These are phyloP conservation scores for Miltochrista miniata DNA, from an alignment of 2,888 invertebrate species.

Conservation along the genomic window DNA sequence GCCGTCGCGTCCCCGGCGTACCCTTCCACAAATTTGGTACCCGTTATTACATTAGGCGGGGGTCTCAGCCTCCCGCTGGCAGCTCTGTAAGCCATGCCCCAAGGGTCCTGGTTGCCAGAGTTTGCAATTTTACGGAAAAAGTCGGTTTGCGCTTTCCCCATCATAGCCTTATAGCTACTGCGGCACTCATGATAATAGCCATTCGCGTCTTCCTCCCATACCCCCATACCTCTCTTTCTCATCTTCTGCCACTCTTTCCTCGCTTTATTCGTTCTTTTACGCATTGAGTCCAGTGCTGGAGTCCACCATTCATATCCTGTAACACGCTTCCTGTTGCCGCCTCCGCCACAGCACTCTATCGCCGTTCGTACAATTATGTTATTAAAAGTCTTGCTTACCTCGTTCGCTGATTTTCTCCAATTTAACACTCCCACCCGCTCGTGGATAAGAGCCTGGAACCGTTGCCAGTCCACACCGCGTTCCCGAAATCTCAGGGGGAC, in stretches of 20 bases:
- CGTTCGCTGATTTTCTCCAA: too few relatives aligned
- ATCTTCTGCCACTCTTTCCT: conserved; percentile 6
- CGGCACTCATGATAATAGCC: neutral
- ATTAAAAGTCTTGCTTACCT: conserved; percentile 6
- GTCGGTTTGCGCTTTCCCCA: neutral
- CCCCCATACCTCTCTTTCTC: neutral
- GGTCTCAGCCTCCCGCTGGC: conserved; percentile 12
- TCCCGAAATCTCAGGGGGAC: neutral
- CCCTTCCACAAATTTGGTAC: conserved; percentile 10
- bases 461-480: neutral
- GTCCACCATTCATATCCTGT: conserved; percentile 17
- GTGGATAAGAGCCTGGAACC: neutral
- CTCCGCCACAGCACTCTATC: neutral
- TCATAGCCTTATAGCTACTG: neutral
- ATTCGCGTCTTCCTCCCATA: neutral
- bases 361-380: conserved; percentile 1
- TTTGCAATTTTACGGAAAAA: neutral
- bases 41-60: conserved; percentile 22
- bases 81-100: conserved; percentile 13
- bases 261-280: neutral
- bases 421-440: too few relatives aligned
- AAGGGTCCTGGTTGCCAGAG: conserved; percentile 12
- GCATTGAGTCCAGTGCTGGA: neutral
- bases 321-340: neutral
- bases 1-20: conserved; percentile 7